These are phyloP conservation scores for Sisor rabdophorus DNA, from an alignment of 2,113 vertebrate species.

Conservation along the genomic window DNA sequence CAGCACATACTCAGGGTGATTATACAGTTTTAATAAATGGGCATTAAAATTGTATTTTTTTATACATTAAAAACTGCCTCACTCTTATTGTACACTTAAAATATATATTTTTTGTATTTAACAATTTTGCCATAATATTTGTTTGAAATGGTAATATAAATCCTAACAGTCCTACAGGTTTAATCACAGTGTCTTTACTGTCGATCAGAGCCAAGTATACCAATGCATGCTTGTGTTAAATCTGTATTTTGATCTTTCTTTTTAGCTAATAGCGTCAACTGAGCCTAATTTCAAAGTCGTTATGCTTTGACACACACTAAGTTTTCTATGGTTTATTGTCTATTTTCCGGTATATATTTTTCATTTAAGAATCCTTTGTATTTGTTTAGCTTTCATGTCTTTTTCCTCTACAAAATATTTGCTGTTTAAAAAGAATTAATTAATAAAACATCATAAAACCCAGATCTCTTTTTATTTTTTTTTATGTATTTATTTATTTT, in stretches of 20 bases:
- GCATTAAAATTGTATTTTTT: constrained; percentile 18
- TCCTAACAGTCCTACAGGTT: neutral
- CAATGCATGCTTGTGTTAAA: neutral
- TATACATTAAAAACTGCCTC: constrained; percentile 1
- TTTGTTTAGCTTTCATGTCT: constrained; percentile 34
- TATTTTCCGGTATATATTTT: constrained; percentile 25
- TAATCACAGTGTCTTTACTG: neutral
- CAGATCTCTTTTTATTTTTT: no score
- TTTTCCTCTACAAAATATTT: neutral
- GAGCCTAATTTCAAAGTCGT: constrained; percentile 42
- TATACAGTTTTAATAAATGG: constrained; percentile 13
- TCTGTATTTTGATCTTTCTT: constrained; percentile 10
- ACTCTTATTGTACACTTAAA: neutral
- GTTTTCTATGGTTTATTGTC: constrained; percentile 26
- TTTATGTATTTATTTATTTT: no score
- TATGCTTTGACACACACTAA: constrained; percentile 40
- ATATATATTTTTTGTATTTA: neutral
- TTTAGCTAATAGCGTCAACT: constrained; percentile 24
- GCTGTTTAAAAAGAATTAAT: neutral
- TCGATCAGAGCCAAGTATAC: neutral
- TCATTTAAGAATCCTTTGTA: constrained; percentile 18
- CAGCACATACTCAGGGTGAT: constrained; percentile 28
- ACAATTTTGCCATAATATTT: neutral
- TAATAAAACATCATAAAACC: neutral
- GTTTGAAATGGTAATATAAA: neutral